Conservation (phyloP, 92 coral and sea anemone genomes). For the Umimayanthus kanabou region DNA sequence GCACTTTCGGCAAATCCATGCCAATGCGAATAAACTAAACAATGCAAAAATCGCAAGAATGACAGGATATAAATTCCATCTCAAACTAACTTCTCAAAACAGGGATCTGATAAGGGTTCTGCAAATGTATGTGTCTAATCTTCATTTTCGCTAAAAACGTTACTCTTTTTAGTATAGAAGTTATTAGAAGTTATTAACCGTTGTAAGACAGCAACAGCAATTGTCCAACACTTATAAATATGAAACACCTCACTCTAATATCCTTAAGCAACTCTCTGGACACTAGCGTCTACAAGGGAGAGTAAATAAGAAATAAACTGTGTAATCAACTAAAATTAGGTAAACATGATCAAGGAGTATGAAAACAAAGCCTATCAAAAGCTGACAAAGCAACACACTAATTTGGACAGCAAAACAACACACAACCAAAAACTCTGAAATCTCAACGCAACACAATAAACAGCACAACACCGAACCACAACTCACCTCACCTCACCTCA, state of each 20-base stretch:
- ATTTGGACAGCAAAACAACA: not conserved
- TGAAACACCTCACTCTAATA: too few relatives aligned
- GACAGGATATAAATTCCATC: not conserved
- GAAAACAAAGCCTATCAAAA: too few relatives aligned
- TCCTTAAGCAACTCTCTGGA: not conserved
- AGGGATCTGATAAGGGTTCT: not conserved
- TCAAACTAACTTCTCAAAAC: not conserved
- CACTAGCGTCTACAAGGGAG: not conserved
- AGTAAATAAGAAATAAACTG: too few relatives aligned
- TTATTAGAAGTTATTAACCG: too few relatives aligned
- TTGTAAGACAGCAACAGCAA: too few relatives aligned
- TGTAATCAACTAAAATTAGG: not conserved
- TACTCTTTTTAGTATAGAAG: not conserved
- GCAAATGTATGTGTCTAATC: not conserved
- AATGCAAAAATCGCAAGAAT: not conserved
- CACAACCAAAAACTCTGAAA: not conserved
- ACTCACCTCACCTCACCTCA: not conserved
- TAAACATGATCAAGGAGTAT: not conserved
- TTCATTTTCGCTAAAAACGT: not conserved
- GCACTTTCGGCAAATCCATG: slow-evolving; percentile 24
- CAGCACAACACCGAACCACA: not conserved
- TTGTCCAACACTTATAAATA: not conserved
- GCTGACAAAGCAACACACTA: too few relatives aligned
- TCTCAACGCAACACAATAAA: not conserved
- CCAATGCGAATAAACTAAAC: not conserved